Percentiles rank a stretch among this genome's conserved stretches.
Evolutionary conservation across 2,113 vertebrate species (phyloP).

Genomic region (Grantiella picta): DNA sequence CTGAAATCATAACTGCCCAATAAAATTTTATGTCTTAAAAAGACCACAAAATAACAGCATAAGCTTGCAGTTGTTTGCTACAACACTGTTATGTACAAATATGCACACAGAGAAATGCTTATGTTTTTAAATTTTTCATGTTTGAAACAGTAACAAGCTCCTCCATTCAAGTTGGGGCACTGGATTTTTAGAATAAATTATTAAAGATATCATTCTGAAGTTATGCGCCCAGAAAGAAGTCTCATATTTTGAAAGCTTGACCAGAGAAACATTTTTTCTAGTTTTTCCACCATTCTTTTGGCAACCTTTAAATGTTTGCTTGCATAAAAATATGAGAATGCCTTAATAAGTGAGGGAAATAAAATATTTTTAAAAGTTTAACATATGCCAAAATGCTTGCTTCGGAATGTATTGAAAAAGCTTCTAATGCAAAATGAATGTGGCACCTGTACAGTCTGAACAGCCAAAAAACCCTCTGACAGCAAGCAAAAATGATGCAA

Average conservation of each 20-base stretch:
- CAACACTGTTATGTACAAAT: neutral
- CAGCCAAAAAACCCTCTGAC: neutral
- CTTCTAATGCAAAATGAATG: slow-evolving; percentile 42
- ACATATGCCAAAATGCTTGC: neutral
- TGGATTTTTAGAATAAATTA: neutral
- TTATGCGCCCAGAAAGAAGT: neutral
- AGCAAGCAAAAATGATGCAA: slow-evolving; percentile 2
- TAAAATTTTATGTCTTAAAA: neutral
- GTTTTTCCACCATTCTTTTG: neutral
- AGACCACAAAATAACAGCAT: neutral
- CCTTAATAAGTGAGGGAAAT: neutral
- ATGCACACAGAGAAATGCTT: neutral
- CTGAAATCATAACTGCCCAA: neutral
- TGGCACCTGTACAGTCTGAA: neutral
- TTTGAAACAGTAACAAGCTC: neutral
- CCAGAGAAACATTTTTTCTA: neutral
- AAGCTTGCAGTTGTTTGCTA: neutral
- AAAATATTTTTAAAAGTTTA: slow-evolving; percentile 5
- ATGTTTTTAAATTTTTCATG: neutral
- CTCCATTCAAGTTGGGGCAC: neutral
- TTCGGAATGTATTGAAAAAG: neutral
- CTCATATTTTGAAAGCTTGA: neutral
- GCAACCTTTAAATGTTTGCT: neutral
- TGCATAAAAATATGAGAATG: neutral
- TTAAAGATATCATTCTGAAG: neutral